Conservation (phyloP, 2,113 vertebrate genomes). For the Myiozetetes cayanensis region DNA sequence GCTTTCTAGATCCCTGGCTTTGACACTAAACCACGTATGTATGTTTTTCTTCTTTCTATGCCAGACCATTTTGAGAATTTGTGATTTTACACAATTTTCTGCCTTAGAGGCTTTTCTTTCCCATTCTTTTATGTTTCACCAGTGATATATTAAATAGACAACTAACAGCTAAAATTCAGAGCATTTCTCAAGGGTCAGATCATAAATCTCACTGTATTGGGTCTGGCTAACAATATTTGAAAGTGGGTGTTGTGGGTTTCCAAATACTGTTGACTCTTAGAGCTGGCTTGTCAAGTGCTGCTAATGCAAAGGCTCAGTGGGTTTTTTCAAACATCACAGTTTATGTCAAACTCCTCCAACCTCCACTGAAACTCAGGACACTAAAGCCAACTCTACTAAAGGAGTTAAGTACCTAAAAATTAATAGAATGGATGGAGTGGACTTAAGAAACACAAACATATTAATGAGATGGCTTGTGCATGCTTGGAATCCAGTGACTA, state of each 20-base stretch:
- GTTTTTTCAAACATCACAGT: not conserved
- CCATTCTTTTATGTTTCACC: constrained; percentile 13
- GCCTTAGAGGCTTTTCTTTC: not conserved
- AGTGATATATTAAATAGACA: constrained; percentile 11
- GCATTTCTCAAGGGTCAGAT: not conserved
- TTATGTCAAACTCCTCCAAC: not conserved
- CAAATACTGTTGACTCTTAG: not conserved
- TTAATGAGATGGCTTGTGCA: not conserved
- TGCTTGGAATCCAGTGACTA: not conserved
- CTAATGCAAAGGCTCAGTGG: not conserved
- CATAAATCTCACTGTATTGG: not conserved
- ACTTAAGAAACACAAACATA: not conserved
- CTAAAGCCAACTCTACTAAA: not conserved
- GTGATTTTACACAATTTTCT: constrained; percentile 33
- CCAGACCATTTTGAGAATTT: constrained; percentile 36
- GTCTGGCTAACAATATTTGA: not conserved
- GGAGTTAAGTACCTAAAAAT: not conserved
- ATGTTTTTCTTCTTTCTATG: constrained; percentile 10
- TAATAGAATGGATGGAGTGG: not conserved
- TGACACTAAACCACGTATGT: not conserved
- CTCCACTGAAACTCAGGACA: not conserved
- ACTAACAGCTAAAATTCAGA: constrained; percentile 8
- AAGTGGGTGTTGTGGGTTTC: not conserved
- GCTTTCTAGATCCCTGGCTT: constrained; percentile 14
- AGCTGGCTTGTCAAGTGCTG: not conserved